Base-by-base conservation (phyloP, 2,888 invertebrate species). In the Anthophora plumipes region DNA sequence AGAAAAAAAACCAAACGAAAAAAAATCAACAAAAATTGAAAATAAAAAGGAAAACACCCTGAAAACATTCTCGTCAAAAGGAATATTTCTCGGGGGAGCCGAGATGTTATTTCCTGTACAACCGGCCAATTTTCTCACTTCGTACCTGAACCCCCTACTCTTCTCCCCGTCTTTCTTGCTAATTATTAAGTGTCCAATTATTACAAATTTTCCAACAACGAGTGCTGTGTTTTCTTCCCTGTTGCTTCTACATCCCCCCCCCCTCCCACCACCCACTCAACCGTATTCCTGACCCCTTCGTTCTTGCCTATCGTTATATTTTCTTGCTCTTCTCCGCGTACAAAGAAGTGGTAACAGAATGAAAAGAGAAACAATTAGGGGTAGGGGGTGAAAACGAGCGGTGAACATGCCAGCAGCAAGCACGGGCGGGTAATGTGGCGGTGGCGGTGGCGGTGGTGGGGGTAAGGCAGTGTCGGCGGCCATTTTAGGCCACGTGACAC, bases 401-500 rank as follows among this genome's bases (percentile, higher is more conserved):
- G n/a, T n/a, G 55, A 71, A 43, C 76, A 22, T 39, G 31, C 37
- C 11, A 57, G 50, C 59, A 63, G 37, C 75, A 77, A 63, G 37
- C 75, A 77, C 39, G 37, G 57, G 60, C 17, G 22, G 60, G n/a
- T n/a, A n/a, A n/a, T n/a, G n/a, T n/a, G n/a, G n/a, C n/a, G n/a
- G n/a, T n/a, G n/a, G n/a, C n/a, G n/a, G n/a, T n/a, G n/a, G n/a
- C n/a, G 59, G 69, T n/a, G 25, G 43, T 59, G 20, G 63, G 52
- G 43, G 50, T 57, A 68, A 74, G 78, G 69, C 63, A 74, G 72
- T 83, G 73, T 72, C 70, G 80, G 79, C 91, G 89, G 92, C 91
- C 91, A 91, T 92, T 90, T 91, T 91, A 80, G 81, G 90, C 90
- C 92, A 92, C 92, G 92, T 92, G 92, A 92, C 89, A 91, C 92